Evolutionary conservation across 2,888 invertebrate genomes (phyloP).

Genomic region (Trichogramma dendrolimi): DNA sequence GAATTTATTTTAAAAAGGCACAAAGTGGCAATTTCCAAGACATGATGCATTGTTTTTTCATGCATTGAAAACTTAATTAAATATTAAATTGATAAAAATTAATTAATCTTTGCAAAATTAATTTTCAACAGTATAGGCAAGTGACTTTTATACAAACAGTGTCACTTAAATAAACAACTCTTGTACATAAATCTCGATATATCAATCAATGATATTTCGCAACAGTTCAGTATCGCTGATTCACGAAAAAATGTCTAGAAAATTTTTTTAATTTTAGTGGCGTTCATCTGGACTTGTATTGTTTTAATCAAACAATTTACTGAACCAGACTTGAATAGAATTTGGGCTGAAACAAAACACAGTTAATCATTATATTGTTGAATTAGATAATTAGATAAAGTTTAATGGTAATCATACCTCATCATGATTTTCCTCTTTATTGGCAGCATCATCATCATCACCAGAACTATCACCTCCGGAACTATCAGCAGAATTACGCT

Average conservation of each 20-base stretch:
- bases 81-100: slow-evolving; percentile 20
- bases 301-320: slow-evolving; percentile 32
- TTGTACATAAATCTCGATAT: slow-evolving; percentile 23
- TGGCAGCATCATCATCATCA: slow-evolving; percentile 66
- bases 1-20: slow-evolving; percentile 30
- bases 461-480: slow-evolving; percentile 74
- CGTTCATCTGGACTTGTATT: slow-evolving; percentile 30
- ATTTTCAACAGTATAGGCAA: slow-evolving; percentile 11
- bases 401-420: slow-evolving; percentile 54
- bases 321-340: slow-evolving; percentile 47
- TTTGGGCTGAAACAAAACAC: slow-evolving; percentile 43
- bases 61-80: not conserved
- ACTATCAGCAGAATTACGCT: slow-evolving; percentile 62
- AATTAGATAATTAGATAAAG: not conserved
- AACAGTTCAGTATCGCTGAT: slow-evolving; percentile 12
- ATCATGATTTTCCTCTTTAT: slow-evolving; percentile 65
- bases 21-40: slow-evolving; percentile 31
- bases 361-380: not conserved
- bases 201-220: slow-evolving; percentile 17
- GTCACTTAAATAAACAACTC: slow-evolving; percentile 26
- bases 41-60: slow-evolving; percentile 24
- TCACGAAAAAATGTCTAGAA: slow-evolving; percentile 4
- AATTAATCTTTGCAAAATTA: slow-evolving; percentile 12
- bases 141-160: slow-evolving; percentile 18
- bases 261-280: slow-evolving; percentile 14